Conservation (phyloP, 2,113 vertebrate species). For the Caranx melampygus region DNA sequence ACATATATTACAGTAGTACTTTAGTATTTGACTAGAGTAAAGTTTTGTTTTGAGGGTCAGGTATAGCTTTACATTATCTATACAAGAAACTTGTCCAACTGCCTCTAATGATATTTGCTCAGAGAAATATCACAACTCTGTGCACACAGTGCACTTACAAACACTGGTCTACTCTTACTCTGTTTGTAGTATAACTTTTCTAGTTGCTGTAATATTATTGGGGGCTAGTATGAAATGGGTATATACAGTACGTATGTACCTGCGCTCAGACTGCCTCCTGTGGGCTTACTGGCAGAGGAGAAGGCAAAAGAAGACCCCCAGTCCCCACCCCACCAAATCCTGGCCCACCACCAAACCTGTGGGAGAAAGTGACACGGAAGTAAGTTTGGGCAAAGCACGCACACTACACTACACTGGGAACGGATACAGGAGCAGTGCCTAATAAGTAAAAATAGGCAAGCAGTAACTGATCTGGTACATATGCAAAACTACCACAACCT, state of each 20-base stretch:
- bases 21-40: neutral
- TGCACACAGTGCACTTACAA: neutral
- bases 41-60: neutral
- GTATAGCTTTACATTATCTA: neutral
- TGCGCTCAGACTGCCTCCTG: constrained; percentile 99
- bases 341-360: constrained; percentile 96
- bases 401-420: constrained; percentile 18
- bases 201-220: neutral
- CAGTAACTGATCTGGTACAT: constrained; percentile 14
- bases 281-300: constrained; percentile 95
- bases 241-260: constrained; percentile 83
- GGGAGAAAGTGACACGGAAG: constrained; percentile 71
- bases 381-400: constrained; percentile 52
- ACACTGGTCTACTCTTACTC: neutral
- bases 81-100: neutral
- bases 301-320: constrained; percentile 95
- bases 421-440: constrained; percentile 13
- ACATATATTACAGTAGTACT: neutral
- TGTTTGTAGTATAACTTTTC: neutral
- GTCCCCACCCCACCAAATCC: constrained; percentile 94
- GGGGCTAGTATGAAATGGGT: constrained; percentile 1
- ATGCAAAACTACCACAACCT: constrained; percentile 25
- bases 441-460: constrained; percentile 10
- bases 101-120: neutral
- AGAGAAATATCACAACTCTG: neutral